Evolutionary conservation across 2,888 invertebrate species (phyloP).

Genomic region (Tiliacea aurago): DNA sequence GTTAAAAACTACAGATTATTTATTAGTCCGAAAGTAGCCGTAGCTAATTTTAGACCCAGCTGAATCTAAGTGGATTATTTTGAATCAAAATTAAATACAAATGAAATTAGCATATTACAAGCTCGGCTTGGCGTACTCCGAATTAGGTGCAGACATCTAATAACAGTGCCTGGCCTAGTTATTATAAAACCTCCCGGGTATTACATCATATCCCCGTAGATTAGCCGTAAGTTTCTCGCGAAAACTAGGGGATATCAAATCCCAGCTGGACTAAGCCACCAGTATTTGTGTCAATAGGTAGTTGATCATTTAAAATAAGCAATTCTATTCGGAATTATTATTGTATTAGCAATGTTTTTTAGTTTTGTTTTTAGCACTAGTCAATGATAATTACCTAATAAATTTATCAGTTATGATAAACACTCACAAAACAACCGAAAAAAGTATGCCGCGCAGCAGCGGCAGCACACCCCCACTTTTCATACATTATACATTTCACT

Average conservation of each 20-base stretch:
- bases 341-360: background rate
- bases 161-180: conserved; percentile 42
- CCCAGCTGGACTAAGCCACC: background rate
- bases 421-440: no score
- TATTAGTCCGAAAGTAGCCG: background rate
- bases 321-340: background rate
- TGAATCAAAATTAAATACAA: conserved; percentile 23
- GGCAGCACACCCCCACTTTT: no score
- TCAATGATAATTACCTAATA: no score
- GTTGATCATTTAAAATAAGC: background rate
- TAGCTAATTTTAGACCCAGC: conserved; percentile 1
- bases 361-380: no score
- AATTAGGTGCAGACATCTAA: conserved; percentile 38
- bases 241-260: background rate
- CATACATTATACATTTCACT: no score
- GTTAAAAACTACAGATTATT: background rate
- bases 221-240: conserved; percentile 5
- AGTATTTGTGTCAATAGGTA: background rate
- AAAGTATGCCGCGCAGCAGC: no score
- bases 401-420: no score
- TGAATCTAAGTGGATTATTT: conserved; percentile 20
- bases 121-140: conserved; percentile 3
- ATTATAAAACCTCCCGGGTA: conserved; percentile 36
- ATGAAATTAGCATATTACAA: conserved; percentile 37
- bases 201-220: conserved; percentile 20